These are phyloP conservation scores for Spinus pinus DNA, from an alignment of 2,797 vertebrate genomes.

Conservation along the genomic window DNA sequence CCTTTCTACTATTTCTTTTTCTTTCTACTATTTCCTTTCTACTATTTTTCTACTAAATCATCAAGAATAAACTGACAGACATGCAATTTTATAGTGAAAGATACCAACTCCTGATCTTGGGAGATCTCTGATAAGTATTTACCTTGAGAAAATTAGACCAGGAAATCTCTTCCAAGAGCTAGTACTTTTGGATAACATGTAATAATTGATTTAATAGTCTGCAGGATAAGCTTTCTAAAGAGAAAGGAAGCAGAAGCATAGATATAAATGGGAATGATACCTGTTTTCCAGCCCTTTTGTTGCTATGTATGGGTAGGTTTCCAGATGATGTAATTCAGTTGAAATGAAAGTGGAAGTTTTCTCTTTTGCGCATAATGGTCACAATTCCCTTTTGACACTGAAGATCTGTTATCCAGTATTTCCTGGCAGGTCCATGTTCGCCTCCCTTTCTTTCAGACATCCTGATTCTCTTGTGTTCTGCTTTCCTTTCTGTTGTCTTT, in stretches of 20 bases:
- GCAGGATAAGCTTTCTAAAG: background rate
- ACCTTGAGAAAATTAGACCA: background rate
- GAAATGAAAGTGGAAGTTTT: background rate
- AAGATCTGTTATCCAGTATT: background rate
- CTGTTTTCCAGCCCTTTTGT: background rate
- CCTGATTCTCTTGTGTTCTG: background rate
- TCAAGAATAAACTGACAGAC: background rate
- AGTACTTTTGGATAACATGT: background rate
- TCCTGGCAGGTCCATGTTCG: background rate
- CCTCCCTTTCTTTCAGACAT: background rate
- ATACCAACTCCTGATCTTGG: background rate
- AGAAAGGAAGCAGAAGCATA: background rate
- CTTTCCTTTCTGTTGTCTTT: background rate
- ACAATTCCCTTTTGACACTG: background rate
- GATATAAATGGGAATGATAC: background rate
- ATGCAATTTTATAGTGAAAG: background rate
- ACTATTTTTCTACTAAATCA: background rate
- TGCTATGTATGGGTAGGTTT: background rate
- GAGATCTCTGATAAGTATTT: background rate
- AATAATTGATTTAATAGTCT: background rate
- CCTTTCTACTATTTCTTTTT: background rate
- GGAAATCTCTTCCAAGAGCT: background rate
- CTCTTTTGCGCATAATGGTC: background rate
- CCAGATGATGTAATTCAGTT: background rate
- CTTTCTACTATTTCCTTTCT: background rate